Percentiles rank a stretch among this genome's conserved stretches.
Evolutionary conservation across 2,888 invertebrate species (phyloP).

Genomic region (Deilephila porcellus): DNA sequence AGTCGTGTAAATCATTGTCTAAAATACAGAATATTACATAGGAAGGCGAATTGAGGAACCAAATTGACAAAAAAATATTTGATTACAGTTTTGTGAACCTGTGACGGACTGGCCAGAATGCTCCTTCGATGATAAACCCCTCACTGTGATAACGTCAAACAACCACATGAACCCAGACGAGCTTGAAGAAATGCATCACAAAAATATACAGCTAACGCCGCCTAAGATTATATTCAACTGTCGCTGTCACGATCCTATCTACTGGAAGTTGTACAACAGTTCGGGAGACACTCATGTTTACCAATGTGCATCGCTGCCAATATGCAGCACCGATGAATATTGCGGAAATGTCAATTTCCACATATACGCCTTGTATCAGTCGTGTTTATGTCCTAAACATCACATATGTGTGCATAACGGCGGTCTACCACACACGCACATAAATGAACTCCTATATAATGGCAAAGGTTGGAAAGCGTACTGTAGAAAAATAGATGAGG

Average conservation of each 20-base stretch:
- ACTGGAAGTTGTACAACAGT: slow-evolving; percentile 74
- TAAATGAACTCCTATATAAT: slow-evolving; percentile 83
- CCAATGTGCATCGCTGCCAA: slow-evolving; percentile 77
- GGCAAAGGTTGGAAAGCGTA: slow-evolving; percentile 84
- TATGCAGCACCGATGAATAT: slow-evolving; percentile 83
- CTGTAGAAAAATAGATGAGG: slow-evolving; percentile 71
- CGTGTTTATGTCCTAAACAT: slow-evolving; percentile 85
- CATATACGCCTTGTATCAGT: slow-evolving; percentile 85
- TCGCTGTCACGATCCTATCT: slow-evolving; percentile 77
- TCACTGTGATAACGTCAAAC: slow-evolving; percentile 62
- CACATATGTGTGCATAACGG: slow-evolving; percentile 85
- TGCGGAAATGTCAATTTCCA: slow-evolving; percentile 87
- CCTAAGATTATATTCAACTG: slow-evolving; percentile 78
- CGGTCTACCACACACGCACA: slow-evolving; percentile 68
- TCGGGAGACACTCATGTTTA: slow-evolving; percentile 60
- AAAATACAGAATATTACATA: no score
- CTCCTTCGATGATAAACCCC: slow-evolving; percentile 59
- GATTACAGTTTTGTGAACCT: slow-evolving; percentile 81
- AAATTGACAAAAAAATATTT: slow-evolving; percentile 9
- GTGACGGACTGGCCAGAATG: slow-evolving; percentile 71
- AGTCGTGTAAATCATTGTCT: no score
- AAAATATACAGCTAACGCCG: slow-evolving; percentile 67
- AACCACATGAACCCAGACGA: slow-evolving; percentile 71
- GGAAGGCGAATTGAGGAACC: no score
- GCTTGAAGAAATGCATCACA: slow-evolving; percentile 70